A percentile compares a stretch with the other conserved stretches of the same genome.
These are phyloP conservation scores for Monodelphis domestica DNA, from an alignment of 2,797 vertebrate genomes.

Conservation along the genomic window DNA sequence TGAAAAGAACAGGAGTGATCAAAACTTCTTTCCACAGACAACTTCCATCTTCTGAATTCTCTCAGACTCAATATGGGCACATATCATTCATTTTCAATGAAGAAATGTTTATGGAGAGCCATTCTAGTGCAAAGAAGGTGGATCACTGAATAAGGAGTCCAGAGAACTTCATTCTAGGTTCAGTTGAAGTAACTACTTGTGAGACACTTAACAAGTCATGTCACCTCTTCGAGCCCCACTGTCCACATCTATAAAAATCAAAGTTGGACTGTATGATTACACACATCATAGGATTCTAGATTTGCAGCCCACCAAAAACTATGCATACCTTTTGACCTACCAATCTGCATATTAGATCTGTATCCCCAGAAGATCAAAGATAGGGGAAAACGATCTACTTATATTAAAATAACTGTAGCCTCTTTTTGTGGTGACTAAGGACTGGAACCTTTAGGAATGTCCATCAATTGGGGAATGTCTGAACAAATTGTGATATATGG, in stretches of 20 bases:
- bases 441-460: no score
- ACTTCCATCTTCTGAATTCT: neutral
- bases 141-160: neutral
- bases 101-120: neutral
- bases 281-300: neutral
- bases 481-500: no score
- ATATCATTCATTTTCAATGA: neutral
- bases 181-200: neutral
- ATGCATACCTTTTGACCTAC: no score
- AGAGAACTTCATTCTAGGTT: neutral
- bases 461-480: no score
- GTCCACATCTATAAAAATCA: neutral
- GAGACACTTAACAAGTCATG: neutral
- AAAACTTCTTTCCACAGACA: neutral
- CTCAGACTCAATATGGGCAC: neutral
- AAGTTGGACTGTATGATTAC: neutral
- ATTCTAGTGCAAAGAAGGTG: neutral
- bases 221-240: neutral
- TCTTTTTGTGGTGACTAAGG: no score
- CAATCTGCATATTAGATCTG: no score
- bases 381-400: no score
- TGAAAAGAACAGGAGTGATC: neutral
- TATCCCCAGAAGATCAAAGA: no score
- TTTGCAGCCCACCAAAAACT: no score
- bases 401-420: no score